Evolutionary conservation across 2,888 invertebrate genomes (phyloP), one percentile per base, ranked within the genome.

Genomic region (Lasioglossum leucozonium): DNA sequence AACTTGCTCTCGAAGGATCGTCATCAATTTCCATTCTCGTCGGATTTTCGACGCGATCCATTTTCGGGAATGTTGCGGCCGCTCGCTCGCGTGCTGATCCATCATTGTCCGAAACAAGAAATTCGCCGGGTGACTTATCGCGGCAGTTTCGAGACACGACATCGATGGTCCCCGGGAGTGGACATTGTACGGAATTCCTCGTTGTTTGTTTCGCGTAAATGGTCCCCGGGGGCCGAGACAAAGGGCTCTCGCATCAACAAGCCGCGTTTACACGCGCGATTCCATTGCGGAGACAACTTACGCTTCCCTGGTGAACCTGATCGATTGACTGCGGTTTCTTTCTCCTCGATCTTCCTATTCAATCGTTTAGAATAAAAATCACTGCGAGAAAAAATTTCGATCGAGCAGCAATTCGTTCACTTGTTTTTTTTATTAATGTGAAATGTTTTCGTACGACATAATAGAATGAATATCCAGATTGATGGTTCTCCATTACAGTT

Each of bases 121-220:
- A 79, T 82, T 75, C 76, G 10, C 22, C n/a, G 47, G 67, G 44
- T 80, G 83, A 83, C 73, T 83, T 81, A 77, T 77, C 77, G 77
- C 69, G 40, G 44, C 55, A 58, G 82, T 87, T 87, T 87, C 72
- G n/a, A 78, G 75, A 76, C 79, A 72, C 72, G 77, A 67, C 72
- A 51, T 73, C 82, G 79, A 77, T 58, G 77, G 69, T 72, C 58
- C 26, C 65, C 22, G 69, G 84, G 81, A 87, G 82, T 87, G 80
- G 76, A 82, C 84, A 85, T 82, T 73, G 81, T 74, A 73, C 72
- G 77, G 69, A 34, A 77, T 77, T 62, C 58, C 79, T 65, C 71
- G 62, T 22, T 62, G 80, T 80, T 74, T 80, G 80, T 85, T 81
- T 85, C 85, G 75, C 73, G 79, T 65, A 86, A 88, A 88, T 82